These are phyloP conservation scores for Geranospiza caerulescens DNA, from an alignment of 2,797 vertebrate genomes.

Conservation along the genomic window DNA sequence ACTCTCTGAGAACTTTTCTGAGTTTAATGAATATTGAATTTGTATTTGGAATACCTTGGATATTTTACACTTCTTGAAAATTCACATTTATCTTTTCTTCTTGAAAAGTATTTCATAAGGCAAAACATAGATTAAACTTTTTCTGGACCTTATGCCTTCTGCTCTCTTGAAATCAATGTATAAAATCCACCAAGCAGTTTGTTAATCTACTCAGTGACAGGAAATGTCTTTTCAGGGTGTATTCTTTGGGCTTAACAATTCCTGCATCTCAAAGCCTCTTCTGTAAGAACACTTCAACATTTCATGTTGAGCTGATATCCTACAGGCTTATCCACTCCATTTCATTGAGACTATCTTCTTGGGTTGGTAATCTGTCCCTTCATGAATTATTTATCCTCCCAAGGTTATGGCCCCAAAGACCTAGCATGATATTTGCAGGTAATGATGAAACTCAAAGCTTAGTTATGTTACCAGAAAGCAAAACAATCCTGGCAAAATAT, in stretches of 20 bases:
- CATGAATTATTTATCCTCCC: background rate
- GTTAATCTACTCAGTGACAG: background rate
- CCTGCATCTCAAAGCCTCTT: background rate
- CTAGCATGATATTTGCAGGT: background rate
- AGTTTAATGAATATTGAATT: background rate
- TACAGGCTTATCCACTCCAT: background rate
- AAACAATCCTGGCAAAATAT: conserved; percentile 1
- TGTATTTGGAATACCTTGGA: background rate
- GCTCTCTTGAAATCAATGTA: background rate
- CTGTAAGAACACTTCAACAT: background rate
- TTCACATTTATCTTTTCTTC: rapidly evolving
- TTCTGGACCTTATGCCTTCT: background rate
- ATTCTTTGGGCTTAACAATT: background rate
- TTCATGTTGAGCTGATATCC: background rate
- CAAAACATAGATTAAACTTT: background rate
- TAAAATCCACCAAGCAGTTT: background rate
- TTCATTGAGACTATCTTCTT: background rate
- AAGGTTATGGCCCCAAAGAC: background rate
- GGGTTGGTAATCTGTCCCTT: background rate
- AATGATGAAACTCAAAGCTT: background rate
- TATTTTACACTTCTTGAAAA: background rate
- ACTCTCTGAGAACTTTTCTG: background rate
- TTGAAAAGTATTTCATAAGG: background rate
- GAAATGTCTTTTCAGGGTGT: background rate
- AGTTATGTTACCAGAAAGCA: background rate